A percentile compares a stretch with the other conserved stretches of the same genome.
These are phyloP conservation scores for Luidia sarsii DNA, from an alignment of 53 echinoderm and acorn worm genomes.

Conservation along the genomic window DNA sequence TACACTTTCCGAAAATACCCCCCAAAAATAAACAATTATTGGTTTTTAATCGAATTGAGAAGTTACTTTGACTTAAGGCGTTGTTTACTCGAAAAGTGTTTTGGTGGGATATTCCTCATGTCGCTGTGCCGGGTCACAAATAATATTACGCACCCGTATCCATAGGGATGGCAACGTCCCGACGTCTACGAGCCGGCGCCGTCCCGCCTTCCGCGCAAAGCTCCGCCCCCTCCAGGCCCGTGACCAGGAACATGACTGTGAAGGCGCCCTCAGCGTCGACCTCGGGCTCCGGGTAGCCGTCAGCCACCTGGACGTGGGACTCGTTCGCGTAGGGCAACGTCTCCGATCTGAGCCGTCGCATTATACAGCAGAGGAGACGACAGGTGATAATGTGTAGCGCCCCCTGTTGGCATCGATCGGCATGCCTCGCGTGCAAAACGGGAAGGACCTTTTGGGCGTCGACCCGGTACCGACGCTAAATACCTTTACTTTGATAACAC, in stretches of 20 bases:
- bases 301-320: conserved; percentile 59
- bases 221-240: conserved; percentile 57
- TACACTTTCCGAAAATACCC: too few relatives aligned
- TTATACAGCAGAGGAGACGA: background rate
- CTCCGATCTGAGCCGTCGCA: background rate
- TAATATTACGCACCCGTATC: too few relatives aligned
- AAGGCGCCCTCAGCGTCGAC: conserved; percentile 32
- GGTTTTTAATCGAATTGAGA: too few relatives aligned
- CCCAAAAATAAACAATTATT: too few relatives aligned
- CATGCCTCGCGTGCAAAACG: background rate
- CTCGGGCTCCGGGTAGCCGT: conserved; percentile 62
- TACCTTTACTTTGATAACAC: background rate
- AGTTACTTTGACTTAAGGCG: too few relatives aligned
- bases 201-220: conserved; percentile 59
- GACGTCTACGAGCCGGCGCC: background rate
- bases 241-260: conserved; percentile 67
- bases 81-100: too few relatives aligned
- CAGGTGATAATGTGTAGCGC: background rate
- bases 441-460: background rate
- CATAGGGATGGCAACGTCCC: too few relatives aligned
- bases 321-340: conserved; percentile 67
- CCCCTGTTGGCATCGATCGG: too few relatives aligned
- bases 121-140: too few relatives aligned
- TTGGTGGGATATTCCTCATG: too few relatives aligned
- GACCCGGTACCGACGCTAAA: background rate